Percentiles rank a stretch among this genome's conserved stretches.
These are phyloP conservation scores for Erethizon dorsatum DNA, from an alignment of 2,797 vertebrate species.

Conservation along the genomic window DNA sequence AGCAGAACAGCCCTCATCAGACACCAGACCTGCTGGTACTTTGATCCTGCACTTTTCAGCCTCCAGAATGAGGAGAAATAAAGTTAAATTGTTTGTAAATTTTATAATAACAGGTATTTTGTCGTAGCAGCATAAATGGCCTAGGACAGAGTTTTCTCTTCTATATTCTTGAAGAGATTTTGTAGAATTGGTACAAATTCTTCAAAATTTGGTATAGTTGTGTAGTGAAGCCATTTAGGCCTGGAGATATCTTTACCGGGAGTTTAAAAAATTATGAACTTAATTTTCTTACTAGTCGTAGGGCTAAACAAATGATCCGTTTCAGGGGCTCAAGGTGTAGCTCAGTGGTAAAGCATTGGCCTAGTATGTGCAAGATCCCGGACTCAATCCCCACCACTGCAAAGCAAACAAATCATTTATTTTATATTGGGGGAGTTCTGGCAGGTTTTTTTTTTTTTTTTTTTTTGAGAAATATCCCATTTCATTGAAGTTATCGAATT, in stretches of 20 bases:
- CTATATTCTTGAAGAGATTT: background rate
- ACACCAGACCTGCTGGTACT: background rate
- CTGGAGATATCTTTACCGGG: background rate
- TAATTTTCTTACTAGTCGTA: background rate
- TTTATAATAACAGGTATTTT: background rate
- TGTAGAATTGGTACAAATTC: background rate
- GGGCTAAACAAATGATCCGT: background rate
- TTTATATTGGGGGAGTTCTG: background rate
- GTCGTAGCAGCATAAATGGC: background rate
- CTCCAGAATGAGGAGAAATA: background rate
- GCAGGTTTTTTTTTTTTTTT: background rate
- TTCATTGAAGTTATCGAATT: background rate
- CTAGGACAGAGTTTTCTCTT: background rate
- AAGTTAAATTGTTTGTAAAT: background rate
- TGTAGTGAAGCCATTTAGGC: background rate
- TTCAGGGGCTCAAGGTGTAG: background rate
- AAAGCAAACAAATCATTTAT: no score
- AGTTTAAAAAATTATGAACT: conserved; percentile 26
- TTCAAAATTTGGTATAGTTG: background rate
- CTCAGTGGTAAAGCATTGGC: background rate
- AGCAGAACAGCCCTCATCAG: background rate
- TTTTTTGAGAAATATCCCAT: background rate
- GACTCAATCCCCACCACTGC: background rate
- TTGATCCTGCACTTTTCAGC: background rate
- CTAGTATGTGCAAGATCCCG: background rate